A percentile compares a stretch with the other conserved stretches of the same genome.
Evolutionary conservation across 2,797 vertebrate species (phyloP).

Genomic region (Cryptoblepharus egeriae): DNA sequence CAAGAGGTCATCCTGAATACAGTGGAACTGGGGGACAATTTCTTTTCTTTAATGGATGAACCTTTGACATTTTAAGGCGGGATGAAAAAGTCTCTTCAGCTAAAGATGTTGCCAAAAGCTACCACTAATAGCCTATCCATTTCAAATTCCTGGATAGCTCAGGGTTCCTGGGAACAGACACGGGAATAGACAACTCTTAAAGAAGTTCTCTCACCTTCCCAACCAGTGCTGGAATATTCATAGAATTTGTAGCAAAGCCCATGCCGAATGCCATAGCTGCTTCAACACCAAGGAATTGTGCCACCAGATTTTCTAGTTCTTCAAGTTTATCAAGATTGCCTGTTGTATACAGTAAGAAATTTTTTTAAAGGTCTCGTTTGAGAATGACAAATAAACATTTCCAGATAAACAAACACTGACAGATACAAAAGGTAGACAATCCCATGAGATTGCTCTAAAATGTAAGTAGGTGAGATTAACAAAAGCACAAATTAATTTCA

Average conservation of each 20-base stretch:
- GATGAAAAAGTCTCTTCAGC: neutral
- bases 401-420: neutral
- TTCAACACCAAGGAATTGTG: slow-evolving; percentile 88
- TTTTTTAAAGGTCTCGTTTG: slow-evolving; percentile 24
- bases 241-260: slow-evolving; percentile 97
- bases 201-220: slow-evolving; percentile 84
- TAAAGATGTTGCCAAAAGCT: neutral
- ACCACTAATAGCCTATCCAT: neutral
- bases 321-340: slow-evolving; percentile 89
- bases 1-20: no score
- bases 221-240: slow-evolving; percentile 92
- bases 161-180: neutral
- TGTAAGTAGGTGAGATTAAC: neutral
- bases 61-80: no score
- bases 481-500: neutral
- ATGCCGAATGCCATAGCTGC: slow-evolving; percentile 92
- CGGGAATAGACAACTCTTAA: neutral
- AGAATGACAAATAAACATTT: neutral
- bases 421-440: neutral
- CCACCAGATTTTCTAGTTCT: slow-evolving; percentile 87
- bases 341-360: slow-evolving; percentile 68
- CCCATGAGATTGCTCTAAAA: no score
- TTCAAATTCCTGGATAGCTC: neutral
- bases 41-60: no score
- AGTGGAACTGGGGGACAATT: no score